phyloP scores from a whole-genome alignment of 2,888 invertebrate species.

The Epinotia ramella region DNA sequence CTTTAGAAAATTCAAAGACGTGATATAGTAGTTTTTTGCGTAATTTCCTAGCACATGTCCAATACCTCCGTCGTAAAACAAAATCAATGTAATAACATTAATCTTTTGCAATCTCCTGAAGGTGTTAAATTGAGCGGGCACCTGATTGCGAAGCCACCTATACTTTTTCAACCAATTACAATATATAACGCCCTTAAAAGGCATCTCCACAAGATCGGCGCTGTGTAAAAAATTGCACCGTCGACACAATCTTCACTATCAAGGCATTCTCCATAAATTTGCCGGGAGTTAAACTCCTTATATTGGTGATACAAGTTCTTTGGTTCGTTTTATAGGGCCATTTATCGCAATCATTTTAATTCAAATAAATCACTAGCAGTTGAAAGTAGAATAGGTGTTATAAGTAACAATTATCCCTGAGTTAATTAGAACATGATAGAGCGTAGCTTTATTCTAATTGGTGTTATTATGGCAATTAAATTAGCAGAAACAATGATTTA shows the following conservation, averaged over 20 bases:
- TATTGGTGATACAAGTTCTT: constrained; percentile 8
- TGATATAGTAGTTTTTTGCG: background rate
- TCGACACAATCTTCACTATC: constrained; percentile 30
- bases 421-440: too few species aligned
- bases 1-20: too few species aligned
- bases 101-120: constrained; percentile 17
- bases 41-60: background rate
- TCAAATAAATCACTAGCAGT: background rate
- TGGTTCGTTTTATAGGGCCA: background rate
- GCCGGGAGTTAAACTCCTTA: constrained; percentile 26
- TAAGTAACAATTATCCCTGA: background rate
- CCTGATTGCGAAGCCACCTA: constrained; percentile 33
- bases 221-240: constrained; percentile 30
- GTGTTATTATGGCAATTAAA: too few species aligned
- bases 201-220: constrained; percentile 12
- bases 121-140: constrained; percentile 28
- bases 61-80: background rate
- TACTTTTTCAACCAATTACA: constrained; percentile 33
- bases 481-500: too few species aligned
- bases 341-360: constrained; percentile 17
- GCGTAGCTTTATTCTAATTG: too few species aligned
- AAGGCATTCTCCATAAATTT: constrained; percentile 27
- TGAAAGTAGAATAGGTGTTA: background rate
- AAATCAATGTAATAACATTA: constrained; percentile 22
- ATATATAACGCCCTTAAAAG: constrained; percentile 37